Conservation (phyloP, 2,888 invertebrate species). For the Heliconius aoede region DNA sequence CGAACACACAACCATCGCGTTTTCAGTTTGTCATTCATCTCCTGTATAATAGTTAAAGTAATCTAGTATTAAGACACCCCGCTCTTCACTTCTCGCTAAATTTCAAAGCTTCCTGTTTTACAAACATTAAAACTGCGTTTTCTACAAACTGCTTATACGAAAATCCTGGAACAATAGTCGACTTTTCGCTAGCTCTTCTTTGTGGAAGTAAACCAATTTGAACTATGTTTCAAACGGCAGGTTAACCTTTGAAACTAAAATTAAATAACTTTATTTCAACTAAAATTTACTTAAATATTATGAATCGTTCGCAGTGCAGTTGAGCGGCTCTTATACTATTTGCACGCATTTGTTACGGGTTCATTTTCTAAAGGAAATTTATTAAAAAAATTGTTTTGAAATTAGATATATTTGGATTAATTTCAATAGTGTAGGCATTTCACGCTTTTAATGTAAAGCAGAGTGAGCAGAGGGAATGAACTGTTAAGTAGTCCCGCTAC, state of each 20-base stretch:
- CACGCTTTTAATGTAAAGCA: neutral
- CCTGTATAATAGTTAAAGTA: neutral
- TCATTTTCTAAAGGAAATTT: neutral
- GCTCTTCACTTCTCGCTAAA: neutral
- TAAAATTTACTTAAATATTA: slow-evolving; percentile 11
- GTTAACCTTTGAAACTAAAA: slow-evolving; percentile 13
- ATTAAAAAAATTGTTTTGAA: neutral
- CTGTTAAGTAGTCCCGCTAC: neutral
- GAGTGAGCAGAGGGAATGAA: neutral
- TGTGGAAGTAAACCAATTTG: slow-evolving; percentile 13
- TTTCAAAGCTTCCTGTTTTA: neutral
- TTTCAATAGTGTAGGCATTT: neutral
- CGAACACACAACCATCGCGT: neutral
- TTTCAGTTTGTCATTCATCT: neutral
- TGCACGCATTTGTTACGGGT: neutral
- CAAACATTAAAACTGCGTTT: neutral
- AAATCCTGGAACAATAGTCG: neutral
- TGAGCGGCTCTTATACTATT: neutral
- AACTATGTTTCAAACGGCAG: slow-evolving; percentile 5
- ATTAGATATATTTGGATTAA: neutral
- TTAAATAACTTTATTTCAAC: slow-evolving; percentile 15
- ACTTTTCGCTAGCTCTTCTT: slow-evolving; percentile 1
- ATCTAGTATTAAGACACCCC: neutral
- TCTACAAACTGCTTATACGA: neutral
- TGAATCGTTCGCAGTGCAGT: neutral